phyloP scores from a whole-genome alignment of 2,113 vertebrate genomes.

The Sigmodon hispidus region DNA sequence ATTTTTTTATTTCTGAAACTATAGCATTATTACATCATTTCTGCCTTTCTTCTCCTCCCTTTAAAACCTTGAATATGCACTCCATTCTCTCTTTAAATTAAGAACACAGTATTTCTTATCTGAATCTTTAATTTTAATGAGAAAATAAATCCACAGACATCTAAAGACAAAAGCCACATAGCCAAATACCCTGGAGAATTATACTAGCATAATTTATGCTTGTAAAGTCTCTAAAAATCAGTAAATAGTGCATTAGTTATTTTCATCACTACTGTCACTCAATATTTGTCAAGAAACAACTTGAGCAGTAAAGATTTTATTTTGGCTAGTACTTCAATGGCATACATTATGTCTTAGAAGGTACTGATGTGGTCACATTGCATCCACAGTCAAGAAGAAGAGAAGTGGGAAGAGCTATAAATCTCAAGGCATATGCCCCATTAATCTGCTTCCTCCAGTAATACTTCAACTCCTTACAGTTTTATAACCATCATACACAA shows the following conservation, averaged over 20 bases:
- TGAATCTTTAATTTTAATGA: neutral
- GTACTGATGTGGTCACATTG: neutral
- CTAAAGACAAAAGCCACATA: neutral
- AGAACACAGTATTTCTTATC: neutral
- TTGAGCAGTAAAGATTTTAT: neutral
- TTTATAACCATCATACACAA: neutral
- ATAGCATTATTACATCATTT: neutral
- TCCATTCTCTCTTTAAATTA: neutral
- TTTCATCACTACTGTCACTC: neutral
- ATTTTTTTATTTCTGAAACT: neutral
- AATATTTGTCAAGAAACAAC: neutral
- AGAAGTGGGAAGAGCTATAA: too few relatives aligned
- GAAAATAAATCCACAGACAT: neutral
- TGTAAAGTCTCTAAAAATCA: neutral
- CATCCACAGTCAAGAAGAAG: neutral
- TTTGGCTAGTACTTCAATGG: too few relatives aligned
- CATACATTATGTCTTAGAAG: neutral
- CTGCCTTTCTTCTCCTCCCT: too few relatives aligned
- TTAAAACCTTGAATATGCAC: neutral
- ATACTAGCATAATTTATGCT: neutral
- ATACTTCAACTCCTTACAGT: accelerated
- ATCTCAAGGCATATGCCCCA: neutral
- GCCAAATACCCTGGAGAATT: neutral
- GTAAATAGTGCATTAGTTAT: neutral
- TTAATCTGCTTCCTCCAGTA: neutral